Conservation (phyloP, 1,140 invertebrate species). For the Alviniconcha marisindica region DNA sequence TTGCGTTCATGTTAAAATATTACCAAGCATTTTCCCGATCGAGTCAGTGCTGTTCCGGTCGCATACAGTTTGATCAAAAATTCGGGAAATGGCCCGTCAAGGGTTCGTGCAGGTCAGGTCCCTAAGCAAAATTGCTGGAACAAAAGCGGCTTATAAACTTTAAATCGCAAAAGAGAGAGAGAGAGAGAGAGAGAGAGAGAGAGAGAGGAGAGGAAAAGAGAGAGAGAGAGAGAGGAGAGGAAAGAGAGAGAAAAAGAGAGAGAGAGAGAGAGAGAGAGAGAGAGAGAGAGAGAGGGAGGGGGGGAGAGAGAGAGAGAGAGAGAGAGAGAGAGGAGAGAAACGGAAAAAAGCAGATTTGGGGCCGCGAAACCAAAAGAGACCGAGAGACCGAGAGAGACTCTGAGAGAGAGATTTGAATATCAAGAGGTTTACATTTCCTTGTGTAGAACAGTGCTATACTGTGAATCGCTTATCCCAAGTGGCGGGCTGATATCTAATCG, state of each 20-base stretch:
- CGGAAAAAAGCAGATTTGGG: not conserved
- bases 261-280: not conserved
- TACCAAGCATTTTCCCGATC: too few relatives aligned
- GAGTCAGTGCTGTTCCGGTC: too few relatives aligned
- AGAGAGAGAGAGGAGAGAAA: slow-evolving; percentile 14
- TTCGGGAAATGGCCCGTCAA: too few relatives aligned
- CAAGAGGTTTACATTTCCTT: not conserved
- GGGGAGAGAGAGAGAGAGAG: not conserved
- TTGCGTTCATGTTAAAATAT: too few relatives aligned
- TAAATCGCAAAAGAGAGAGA: not conserved
- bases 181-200: not conserved
- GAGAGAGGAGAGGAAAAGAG: not conserved
- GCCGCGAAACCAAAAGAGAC: not conserved
- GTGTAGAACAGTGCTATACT: not conserved
- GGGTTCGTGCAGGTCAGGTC: too few relatives aligned
- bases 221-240: not conserved
- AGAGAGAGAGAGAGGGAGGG: not conserved
- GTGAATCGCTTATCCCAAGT: slow-evolving; percentile 13
- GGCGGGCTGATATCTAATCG: slow-evolving; percentile 27
- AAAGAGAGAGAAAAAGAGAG: not conserved
- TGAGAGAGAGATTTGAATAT: not conserved
- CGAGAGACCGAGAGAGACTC: not conserved
- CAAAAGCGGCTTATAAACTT: too few relatives aligned
- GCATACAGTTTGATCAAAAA: too few relatives aligned
- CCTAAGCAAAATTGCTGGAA: too few relatives aligned